Evolutionary conservation across 2,113 vertebrate species (phyloP), one percentile per base, ranked within the genome.

Genomic region (Callipepla squamata): DNA sequence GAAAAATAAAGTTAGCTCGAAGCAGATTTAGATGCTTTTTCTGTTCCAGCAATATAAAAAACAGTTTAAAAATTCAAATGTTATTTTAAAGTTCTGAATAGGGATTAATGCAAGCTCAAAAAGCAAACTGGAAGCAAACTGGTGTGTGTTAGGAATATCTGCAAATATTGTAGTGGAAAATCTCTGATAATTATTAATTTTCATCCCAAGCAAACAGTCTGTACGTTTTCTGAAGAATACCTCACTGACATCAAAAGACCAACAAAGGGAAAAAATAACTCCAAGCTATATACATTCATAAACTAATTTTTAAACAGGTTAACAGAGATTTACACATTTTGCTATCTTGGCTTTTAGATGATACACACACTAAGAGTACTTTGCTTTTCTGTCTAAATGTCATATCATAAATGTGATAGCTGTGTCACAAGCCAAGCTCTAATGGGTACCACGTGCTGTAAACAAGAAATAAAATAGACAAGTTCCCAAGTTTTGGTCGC

Each of bases 1-100:
- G 72, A 93, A 94, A 96, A 96, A 92, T 87, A 90, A 95, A 94
- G 53, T 68, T 59, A 91, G 62, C 55, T 68, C 67, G 73, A 95
- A 70, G 68, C 76, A 83, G 76, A 92, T 93, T 93, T 87, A 96
- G 92, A 79, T 80, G 85, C 18, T 93, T 61, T 81, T 88, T 80
- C 50, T 85, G 34, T 85, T 92, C 76, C 92, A 96, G 55, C 81
- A 57, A 90, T 95, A 96, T 26, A 95, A 95, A 95, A 38, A 28
- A 38, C 53, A 57, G 26, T 82, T 90, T 85, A 51, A 91, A 95
- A 94, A 84, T 63, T 87, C 80, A 45, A 77, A 85, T 45, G 45
- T 93, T 77, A 70, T 66, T 83, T 94, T 42, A 36, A 87, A 92
- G 58, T 86, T 79, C 69, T 80, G 44, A 89, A 80, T 30, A 59